phyloP scores from a whole-genome alignment of 2,113 vertebrate species.

The Oplegnathus fasciatus region DNA sequence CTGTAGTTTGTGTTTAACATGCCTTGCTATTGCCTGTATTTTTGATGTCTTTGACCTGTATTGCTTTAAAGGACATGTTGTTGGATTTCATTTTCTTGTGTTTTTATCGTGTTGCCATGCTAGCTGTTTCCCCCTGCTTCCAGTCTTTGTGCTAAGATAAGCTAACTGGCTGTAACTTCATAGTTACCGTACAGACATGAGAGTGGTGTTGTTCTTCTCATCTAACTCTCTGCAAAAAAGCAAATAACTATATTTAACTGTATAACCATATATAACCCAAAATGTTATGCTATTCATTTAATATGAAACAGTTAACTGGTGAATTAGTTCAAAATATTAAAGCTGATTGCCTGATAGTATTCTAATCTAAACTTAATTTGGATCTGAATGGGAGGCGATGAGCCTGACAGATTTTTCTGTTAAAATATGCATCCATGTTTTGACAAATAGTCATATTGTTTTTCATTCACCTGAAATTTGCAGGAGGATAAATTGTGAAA shows the following conservation, averaged over 20 bases:
- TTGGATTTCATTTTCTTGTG: not conserved
- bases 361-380: not conserved
- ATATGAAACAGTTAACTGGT: too few species aligned
- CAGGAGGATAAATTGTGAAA: not conserved
- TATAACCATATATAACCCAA: too few species aligned
- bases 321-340: not conserved
- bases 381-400: not conserved
- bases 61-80: not conserved
- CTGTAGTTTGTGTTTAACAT: constrained; percentile 13
- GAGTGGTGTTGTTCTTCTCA: too few species aligned
- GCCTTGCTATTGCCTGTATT: not conserved
- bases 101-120: not conserved
- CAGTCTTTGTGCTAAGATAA: not conserved
- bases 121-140: too few species aligned
- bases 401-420: not conserved
- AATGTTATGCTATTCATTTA: too few species aligned
- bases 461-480: not conserved
- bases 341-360: not conserved
- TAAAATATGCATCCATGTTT: not conserved
- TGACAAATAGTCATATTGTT: not conserved
- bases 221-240: too few species aligned
- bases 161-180: too few species aligned
- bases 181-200: too few species aligned
- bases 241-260: not conserved
- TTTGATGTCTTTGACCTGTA: not conserved